Evolutionary conservation across 92 coral and sea anemone genomes (phyloP).

Genomic region (Diadumene lineata): DNA sequence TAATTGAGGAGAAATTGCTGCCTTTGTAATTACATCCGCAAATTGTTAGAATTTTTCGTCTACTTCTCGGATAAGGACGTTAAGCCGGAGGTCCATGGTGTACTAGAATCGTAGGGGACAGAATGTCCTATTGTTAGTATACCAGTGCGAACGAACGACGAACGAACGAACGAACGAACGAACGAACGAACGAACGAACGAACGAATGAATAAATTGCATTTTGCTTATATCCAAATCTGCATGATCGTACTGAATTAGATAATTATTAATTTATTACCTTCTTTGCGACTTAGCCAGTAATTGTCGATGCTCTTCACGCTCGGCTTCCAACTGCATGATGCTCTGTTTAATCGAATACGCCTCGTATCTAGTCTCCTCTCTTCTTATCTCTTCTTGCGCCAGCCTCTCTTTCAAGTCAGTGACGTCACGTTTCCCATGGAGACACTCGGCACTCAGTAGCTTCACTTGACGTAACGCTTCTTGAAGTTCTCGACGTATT

Average conservation of each 20-base stretch:
- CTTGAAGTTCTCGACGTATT: constrained; percentile 71
- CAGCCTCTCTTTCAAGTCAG: constrained; percentile 79
- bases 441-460: constrained; percentile 78
- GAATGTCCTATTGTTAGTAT: too few species aligned
- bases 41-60: too few species aligned
- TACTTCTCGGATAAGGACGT: too few species aligned
- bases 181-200: too few species aligned
- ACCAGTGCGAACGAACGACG: too few species aligned
- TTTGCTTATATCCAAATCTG: too few species aligned
- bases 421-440: constrained; percentile 66
- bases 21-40: too few species aligned
- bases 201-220: too few species aligned
- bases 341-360: constrained; percentile 64
- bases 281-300: constrained; percentile 59
- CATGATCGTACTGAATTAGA: neutral
- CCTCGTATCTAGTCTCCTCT: constrained; percentile 69
- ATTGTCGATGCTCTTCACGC: constrained; percentile 70
- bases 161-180: too few species aligned
- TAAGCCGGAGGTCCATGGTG: too few species aligned
- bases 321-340: constrained; percentile 72
- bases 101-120: too few species aligned
- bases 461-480: constrained; percentile 80
- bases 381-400: constrained; percentile 65
- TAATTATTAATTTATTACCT: constrained; percentile 35
- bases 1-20: too few species aligned